Base-by-base conservation (phyloP, 2,888 invertebrate genomes). In the Eubasilissa splendida region DNA sequence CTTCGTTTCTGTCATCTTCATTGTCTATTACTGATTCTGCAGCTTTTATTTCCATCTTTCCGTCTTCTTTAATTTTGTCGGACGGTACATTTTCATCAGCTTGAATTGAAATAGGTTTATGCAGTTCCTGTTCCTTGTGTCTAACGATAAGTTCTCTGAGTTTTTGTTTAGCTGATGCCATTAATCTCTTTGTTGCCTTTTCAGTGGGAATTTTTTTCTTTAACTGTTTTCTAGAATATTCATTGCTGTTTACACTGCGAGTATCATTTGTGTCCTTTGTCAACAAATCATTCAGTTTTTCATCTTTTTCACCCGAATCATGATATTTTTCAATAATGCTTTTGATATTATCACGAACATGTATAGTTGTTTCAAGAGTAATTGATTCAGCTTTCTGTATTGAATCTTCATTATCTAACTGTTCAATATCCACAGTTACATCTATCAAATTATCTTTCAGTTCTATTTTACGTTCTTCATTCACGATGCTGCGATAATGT, bases 101-200 rank as follows among this genome's bases (percentile, higher is more conserved):
- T 56, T 56, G 22, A 56, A 31, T 56, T 58, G 56, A 73, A 56
- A 73, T 58, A 33, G 54, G 71, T 9, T 73, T 54, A 56, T 73
- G 56, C 56, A 66, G 73, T 31, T 76, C 81, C 31, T 73, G 60
- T 68, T 90, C 87, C 86, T 89, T 89, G 83, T 90, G 90, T 59
- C 89, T 88, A 85, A 88, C 89, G 89, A 91, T 90, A 79, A 91
- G 88, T 86, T 90, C 90, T 84, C 87, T 89, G 50, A 90, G 85
- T 85, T 90, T 91, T 83, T 90, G 90, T 86, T 90, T 90, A 1
- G 91, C 90, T 59, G 90, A 90, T 14, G 89, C 90, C 2, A 90
- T 88, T 50, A 90, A 89, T 86, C 90, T 89, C 84, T 86, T 89
- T 22, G 89, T 87, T 31, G 90, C 90, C 87, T 90, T 77, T 14